Evolutionary conservation across 2,888 invertebrate species (phyloP), one percentile per base, ranked within the genome.

Genomic region (Hydrotaea cyrtoneurina): DNA sequence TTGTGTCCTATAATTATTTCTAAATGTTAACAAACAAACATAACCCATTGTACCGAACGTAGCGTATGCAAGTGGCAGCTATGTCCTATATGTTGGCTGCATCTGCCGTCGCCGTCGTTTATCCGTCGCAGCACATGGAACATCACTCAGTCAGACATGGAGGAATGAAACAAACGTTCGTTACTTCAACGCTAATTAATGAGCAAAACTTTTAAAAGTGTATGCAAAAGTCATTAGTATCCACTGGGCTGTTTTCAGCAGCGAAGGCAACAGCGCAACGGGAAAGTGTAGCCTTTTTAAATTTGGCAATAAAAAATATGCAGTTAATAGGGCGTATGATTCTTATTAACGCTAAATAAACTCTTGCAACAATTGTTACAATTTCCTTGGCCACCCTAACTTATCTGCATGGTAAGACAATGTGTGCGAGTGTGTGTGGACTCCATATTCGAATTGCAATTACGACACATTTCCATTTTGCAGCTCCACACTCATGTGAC

Each of bases 161-260:
- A 4, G 31, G 62, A n/a, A 62, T 36, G 23, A 62, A 31, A 36
- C 62, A 13, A 62, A 62, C 62, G 62, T 62, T 62, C 62, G 62
- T 62, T 72, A 15, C 26, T 59, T 74, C 21, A 43, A 64, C 36
- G 78, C 55, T 82, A 79, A 82, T 82, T 82, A 82, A 82, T 79
- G 72, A 72, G 72, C 36, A 76, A 21, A 72, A 71, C 74, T 72
- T 82, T 66, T 19, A 64, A 73, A 69, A 78, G 17, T 57, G 19
- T 57, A 77, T 71, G 78, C 71, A 71, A 78, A 43, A 71, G 71
- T 71, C 59, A 78, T 78, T 74, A 74, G 74, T 23, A 74, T 8
- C 57, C 73, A 17, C 4, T 1, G 43, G 31, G 4, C 26, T 19
- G 19, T 17, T 19, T 19, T 39, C 17, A 39, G 15, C 19, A 11